Evolutionary conservation across 2,113 vertebrate genomes (phyloP).

Genomic region (Anarrhichthys ocellatus): DNA sequence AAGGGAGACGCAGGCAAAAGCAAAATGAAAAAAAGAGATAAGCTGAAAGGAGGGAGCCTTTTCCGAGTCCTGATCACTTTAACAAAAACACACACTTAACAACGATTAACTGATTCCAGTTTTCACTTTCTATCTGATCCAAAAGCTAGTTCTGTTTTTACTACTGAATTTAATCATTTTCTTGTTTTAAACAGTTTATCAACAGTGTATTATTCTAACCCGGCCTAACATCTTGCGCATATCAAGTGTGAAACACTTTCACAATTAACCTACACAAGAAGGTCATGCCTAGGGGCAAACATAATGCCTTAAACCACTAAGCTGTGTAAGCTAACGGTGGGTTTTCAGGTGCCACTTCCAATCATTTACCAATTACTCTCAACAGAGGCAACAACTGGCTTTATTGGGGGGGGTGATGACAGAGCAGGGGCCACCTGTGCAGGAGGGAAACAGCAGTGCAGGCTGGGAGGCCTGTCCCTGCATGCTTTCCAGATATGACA

Average conservation of each 20-base stretch:
- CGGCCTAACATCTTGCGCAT: background rate
- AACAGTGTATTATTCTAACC: background rate
- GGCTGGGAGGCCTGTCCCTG: conserved; percentile 56
- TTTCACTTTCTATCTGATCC: conserved; percentile 25
- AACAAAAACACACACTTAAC: conserved; percentile 48
- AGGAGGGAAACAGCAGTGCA: conserved; percentile 29
- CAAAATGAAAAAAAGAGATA: conserved; percentile 22
- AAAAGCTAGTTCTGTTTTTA: conserved; percentile 4
- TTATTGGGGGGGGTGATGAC: conserved; percentile 69
- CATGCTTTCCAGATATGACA: conserved; percentile 59
- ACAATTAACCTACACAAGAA: conserved; percentile 45
- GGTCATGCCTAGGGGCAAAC: conserved; percentile 31
- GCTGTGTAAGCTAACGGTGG: conserved; percentile 40
- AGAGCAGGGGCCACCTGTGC: conserved; percentile 61
- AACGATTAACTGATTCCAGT: conserved; percentile 29
- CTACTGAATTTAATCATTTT: background rate
- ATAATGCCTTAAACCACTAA: conserved; percentile 14
- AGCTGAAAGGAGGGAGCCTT: conserved; percentile 35
- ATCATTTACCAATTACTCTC: conserved; percentile 57
- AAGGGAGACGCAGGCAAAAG: conserved; percentile 6
- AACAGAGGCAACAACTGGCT: conserved; percentile 61
- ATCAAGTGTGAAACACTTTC: conserved; percentile 10
- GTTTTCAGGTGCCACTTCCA: conserved; percentile 46
- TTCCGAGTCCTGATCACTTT: conserved; percentile 56
- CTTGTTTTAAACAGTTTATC: background rate